These are phyloP conservation scores for Circaetus cinerascens DNA, from an alignment of 2,113 vertebrate species.

Conservation along the genomic window DNA sequence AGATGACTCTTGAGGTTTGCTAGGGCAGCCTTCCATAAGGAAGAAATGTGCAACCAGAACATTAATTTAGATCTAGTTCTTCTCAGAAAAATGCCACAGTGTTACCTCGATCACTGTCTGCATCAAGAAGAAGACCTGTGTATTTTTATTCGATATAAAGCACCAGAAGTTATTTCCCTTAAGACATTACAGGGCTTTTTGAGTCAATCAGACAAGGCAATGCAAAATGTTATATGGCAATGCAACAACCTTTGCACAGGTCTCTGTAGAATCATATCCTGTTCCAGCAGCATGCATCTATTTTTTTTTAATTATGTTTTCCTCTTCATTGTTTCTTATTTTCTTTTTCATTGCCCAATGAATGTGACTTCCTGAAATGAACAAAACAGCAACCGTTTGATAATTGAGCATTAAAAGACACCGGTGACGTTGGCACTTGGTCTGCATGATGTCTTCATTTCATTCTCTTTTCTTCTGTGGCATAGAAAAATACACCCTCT, in stretches of 20 bases:
- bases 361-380: slow-evolving; percentile 1
- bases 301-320: neutral
- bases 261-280: neutral
- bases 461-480: neutral
- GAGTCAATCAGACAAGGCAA: neutral
- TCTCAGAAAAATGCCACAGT: neutral
- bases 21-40: neutral
- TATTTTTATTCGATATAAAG: neutral
- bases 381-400: neutral
- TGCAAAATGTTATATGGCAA: neutral
- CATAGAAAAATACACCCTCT: neutral
- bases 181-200: neutral
- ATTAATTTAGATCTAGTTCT: neutral
- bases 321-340: neutral
- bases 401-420: neutral
- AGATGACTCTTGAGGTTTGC: neutral
- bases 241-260: neutral
- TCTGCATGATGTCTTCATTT: neutral
- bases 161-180: neutral
- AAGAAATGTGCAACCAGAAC: neutral
- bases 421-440: neutral
- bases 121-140: neutral
- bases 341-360: neutral
- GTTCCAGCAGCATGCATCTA: neutral
- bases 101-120: neutral